Base-by-base conservation (phyloP, 2,113 vertebrate genomes). In the Dunckerocampus dactyliophorus region DNA sequence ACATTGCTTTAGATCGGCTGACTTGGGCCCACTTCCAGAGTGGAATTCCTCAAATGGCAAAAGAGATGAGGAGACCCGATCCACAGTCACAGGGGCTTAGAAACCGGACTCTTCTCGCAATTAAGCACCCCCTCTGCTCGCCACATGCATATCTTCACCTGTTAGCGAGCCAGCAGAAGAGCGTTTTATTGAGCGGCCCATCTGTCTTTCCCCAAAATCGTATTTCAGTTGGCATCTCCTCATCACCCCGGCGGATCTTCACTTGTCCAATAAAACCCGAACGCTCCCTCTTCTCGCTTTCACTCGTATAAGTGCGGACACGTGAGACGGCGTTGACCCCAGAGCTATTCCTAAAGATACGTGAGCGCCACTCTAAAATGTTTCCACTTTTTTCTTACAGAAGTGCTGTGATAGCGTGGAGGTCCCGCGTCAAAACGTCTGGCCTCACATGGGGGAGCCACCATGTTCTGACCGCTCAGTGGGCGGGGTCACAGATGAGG, bases 71-170 rank as follows among this genome's bases (percentile, higher is more conserved):
- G 75, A 78, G 75, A 79, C 56, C 56, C 71, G 61, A 62, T 82
- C 76, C 72, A 67, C 82, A 63, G 68, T 69, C 62, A 47, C 54
- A 55, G 22, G 52, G 55, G 53, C 47, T 69, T 75, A 65, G 88
- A 87, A 90, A 90, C 77, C 19, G 53, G 74, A 90, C 64, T 31
- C 79, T 28, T 34, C 8, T n/a, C 43, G 81, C 57, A 78, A 80
- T 81, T 78, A 83, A 77, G 65, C 49, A 42, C 46, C 49, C 43
- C 64, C 39, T 57, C 52, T 50, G 47, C 37, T 5, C 55, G 31
- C 19, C 49, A 55, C 47, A 17, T 17, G 8, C 37, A 52, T 20
- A 59, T 53, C 43, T 52, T 66, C 84, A 89, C 80, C 82, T 81
- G 82, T 81, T 67, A 34, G 54, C 50, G 1, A 7, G 31, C 31